Base-by-base conservation (phyloP, 2,888 invertebrate genomes). In the Geophilus truncorum region DNA sequence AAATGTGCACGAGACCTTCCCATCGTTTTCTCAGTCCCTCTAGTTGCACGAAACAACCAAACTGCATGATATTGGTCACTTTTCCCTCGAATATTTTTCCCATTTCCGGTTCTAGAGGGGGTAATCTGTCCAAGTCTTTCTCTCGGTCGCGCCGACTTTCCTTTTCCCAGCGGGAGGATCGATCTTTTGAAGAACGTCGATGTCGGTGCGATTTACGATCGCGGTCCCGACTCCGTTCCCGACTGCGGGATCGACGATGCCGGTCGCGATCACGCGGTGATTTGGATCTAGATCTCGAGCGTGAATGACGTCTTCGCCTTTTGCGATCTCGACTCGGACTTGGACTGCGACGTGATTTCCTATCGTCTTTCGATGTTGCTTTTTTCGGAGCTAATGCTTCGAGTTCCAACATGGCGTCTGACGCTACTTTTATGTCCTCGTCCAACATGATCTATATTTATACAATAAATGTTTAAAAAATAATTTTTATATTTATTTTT, bases 1-100 rank as follows among this genome's bases (percentile, higher is more conserved):
- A 98, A 84, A 99, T 98, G 86, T 99, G 99, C 0, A 98, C 97
- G 0, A 99, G 89, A 0, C 99, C 99, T 87, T 99, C 99, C 92
- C 95, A 95, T 80, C 87, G 90, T 84, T 94, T 93, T 78, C 92
- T 90, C 77, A 99, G 89, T 0, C 97, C 97, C 85, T 97, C 96
- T 25, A 99, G 89, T 88, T 97, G 96, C 0, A 98, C 96, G 87
- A 99, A 99, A 86, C 98, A 98, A 0, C 99, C 99, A 88, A 98
- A 99, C n/a, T 94, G 93, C 80, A 97, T 96, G 83, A 98, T 94
- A 85, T 96, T 98, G 0, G 96, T 95, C 0, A 99, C 96, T 87
- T 95, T 93, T 0, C 97, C 99, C 82, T 91, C 91, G 86, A 97
- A 98, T 84, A 99, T 95, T 84, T 87, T 85, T 62, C 89, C 89